Conservation (phyloP, 2,888 invertebrate genomes). For the Leptura quadrifasciata region DNA sequence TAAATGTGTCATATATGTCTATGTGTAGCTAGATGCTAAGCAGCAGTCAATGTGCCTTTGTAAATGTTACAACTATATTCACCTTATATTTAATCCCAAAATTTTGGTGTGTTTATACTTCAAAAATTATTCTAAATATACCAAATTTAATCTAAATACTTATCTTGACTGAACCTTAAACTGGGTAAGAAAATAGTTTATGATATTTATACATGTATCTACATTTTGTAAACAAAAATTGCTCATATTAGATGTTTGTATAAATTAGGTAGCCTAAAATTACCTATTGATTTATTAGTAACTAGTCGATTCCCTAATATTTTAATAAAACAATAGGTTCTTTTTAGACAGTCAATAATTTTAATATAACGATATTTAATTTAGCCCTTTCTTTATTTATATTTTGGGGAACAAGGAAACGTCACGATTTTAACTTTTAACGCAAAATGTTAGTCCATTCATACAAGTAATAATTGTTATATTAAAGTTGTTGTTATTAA, state of each 20-base stretch:
- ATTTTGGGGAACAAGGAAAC: background rate
- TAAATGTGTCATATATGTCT: conserved; percentile 43
- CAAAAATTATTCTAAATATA: conserved; percentile 28
- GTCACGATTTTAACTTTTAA: background rate
- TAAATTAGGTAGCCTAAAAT: conserved; percentile 20
- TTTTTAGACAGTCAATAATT: conserved; percentile 4
- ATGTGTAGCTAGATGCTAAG: conserved; percentile 45
- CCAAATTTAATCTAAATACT: conserved; percentile 36
- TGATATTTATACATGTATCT: conserved; percentile 32
- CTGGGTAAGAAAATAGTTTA: conserved; percentile 26
- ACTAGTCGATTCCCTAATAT: background rate
- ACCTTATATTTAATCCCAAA: conserved; percentile 45
- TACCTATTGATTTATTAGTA: conserved; percentile 4
- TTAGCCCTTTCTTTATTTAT: background rate
- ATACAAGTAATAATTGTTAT: conserved; percentile 1
- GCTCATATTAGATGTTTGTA: conserved; percentile 27
- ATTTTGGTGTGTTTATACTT: conserved; percentile 34
- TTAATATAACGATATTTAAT: background rate
- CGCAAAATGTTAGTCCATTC: background rate
- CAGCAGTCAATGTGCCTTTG: conserved; percentile 53
- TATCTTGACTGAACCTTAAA: conserved; percentile 41
- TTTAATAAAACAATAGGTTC: background rate
- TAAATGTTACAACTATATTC: conserved; percentile 38
- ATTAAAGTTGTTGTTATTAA: conserved; percentile 30
- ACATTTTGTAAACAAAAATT: conserved; percentile 39